Evolutionary conservation across 2,797 vertebrate species (phyloP), one percentile per base, ranked within the genome.

Genomic region (Ctenosaura bakeri): DNA sequence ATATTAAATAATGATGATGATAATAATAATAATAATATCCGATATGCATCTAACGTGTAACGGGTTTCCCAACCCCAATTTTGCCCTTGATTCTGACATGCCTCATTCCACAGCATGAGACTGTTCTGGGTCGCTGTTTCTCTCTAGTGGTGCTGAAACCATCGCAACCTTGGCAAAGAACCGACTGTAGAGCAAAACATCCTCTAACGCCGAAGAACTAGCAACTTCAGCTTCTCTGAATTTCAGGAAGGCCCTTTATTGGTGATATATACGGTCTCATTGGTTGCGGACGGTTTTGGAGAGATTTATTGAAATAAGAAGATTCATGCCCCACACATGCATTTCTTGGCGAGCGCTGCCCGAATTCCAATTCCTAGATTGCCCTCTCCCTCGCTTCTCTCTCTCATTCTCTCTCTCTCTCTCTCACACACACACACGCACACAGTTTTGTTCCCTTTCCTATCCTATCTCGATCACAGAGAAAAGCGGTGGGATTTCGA

Each of bases 131-230:
- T 64, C 69, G 71, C 89, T 90, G 85, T 90, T 20, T 85, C 20
- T 66, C 69, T 64, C 46, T 71, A 20, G n/a, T 77, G 89, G 85
- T 90, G 71, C 89, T 90, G 89, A 90, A 90, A 24, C n/a, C 46
- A 66, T 10, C 9, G 1, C 76, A 66, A 87, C 26, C 46, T 12
- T 69, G 46, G 26, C 14, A 54, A 46, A 64, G 59, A 20, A 83
- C 32, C 62, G 16, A 42, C 1, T 13, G 5, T 7, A 24, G 8
- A 2, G 38, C 32, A 35, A 16, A 54, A 46, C 1, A 18, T 54
- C 24, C 4, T 24, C 35, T 4, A 26, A 26, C 38, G 10, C 20
- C 26, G 32, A 86, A 8, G 24, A 18, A 82, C 6, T 88, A 62
- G 42, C 80, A 88, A 54, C 76, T 62, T 50, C n/a, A 59, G 35